Evolutionary conservation across 2,888 invertebrate genomes (phyloP), one percentile per base, ranked within the genome.

Genomic region (Eubasilissa splendida): DNA sequence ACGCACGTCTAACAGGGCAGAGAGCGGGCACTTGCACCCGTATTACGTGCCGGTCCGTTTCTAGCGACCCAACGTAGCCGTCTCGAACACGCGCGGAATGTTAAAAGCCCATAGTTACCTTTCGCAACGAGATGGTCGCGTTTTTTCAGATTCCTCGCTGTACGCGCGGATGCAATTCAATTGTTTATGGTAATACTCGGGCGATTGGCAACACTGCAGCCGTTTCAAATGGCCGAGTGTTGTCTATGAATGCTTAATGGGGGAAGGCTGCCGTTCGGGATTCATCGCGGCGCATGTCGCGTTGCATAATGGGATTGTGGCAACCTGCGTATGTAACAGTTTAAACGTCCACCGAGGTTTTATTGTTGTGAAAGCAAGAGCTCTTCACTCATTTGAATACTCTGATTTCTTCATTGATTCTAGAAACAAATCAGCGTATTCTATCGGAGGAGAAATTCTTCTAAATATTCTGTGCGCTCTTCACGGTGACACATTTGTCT

Each of bases 301-400:
- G 50, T 73, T 73, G 73, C 31, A 60, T 52, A 59, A 50, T 63
- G 50, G 56, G 42, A 33, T 31, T 59, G 22, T 31, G 50, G 75
- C 60, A 60, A 75, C 53, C 22, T 50, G 73, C 22, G 59, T 75
- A 75, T 52, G 75, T 75, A 75, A 75, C 42, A 52, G 33, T 31
- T 73, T 56, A 33, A 59, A 58, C 56, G 73, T 59, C 56, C 54
- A 59, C 31, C 73, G 12, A 73, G 73, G 73, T 56, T 58, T 73
- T 58, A 73, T 73, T 73, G 73, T 56, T 56, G 73, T 58, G 73
- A 73, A 58, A 73, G 73, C 73, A 10, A 73, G 56, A 73, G 58
- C 50, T 58, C 68, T 52, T 68, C 14, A 58, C 14, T n/a, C 58
- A 68, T 68, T 68, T 52, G 53, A 50, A 68, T 68, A 68, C 33